Evolutionary conservation across 2,888 invertebrate genomes (phyloP).

Genomic region (Maniola hyperantus): DNA sequence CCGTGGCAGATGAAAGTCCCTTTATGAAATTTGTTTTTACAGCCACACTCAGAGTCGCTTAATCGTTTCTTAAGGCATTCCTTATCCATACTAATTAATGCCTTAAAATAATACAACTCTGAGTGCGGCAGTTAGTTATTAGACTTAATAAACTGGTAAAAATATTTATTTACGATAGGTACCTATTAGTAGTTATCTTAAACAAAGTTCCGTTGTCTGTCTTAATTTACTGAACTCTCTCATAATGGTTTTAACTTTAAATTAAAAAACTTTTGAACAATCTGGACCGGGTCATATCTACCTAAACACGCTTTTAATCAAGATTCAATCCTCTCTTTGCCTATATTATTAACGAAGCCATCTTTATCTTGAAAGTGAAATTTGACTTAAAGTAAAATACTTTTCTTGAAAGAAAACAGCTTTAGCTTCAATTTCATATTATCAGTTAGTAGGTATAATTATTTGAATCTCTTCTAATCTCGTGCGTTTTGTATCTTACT

Average conservation of each 20-base stretch:
- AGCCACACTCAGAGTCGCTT: too few species aligned
- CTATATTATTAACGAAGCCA: conserved; percentile 31
- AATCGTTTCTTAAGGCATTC: too few species aligned
- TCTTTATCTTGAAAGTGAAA: conserved; percentile 31
- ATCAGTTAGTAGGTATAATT: too few species aligned
- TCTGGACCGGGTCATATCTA: conserved; percentile 28
- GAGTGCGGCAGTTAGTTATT: too few species aligned
- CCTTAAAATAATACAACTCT: too few species aligned
- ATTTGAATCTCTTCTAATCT: too few species aligned
- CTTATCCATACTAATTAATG: too few species aligned
- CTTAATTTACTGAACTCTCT: conserved; percentile 1
- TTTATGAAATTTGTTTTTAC: too few species aligned
- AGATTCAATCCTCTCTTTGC: conserved; percentile 37
- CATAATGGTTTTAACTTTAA: conserved; percentile 34
- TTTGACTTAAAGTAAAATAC: conserved; percentile 17
- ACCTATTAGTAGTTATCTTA: not conserved
- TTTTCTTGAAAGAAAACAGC: not conserved
- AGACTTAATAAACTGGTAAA: too few species aligned
- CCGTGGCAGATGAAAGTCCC: too few species aligned
- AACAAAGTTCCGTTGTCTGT: not conserved
- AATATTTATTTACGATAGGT: too few species aligned
- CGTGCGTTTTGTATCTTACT: too few species aligned
- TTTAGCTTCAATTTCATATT: not conserved
- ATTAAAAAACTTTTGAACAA: conserved; percentile 37
- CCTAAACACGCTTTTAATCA: conserved; percentile 36